phyloP scores from a whole-genome alignment of 2,888 invertebrate species.

The Oligia fasciuncula region DNA sequence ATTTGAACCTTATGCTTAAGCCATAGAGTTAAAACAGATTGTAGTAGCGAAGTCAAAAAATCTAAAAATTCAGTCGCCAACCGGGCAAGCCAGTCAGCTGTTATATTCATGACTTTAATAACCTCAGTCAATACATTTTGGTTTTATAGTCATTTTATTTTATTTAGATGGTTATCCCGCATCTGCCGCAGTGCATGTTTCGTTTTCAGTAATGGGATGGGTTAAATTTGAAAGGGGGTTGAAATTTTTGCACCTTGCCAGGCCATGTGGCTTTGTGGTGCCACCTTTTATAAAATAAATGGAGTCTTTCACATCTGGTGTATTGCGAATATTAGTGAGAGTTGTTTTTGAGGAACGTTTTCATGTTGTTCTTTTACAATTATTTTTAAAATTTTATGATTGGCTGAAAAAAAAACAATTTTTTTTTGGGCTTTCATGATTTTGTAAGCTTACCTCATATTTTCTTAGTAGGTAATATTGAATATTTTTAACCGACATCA shows the following conservation, averaged over 20 bases:
- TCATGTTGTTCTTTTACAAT: background rate
- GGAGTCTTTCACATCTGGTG: constrained; percentile 35
- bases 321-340: constrained; percentile 15
- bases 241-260: constrained; percentile 55
- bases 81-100: constrained; percentile 5
- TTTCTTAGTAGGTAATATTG: background rate
- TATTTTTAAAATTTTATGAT: background rate
- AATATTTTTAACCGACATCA: background rate
- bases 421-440: background rate
- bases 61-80: background rate
- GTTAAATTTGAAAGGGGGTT: constrained; percentile 44
- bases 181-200: constrained; percentile 41
- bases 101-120: background rate
- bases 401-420: background rate
- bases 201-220: constrained; percentile 39
- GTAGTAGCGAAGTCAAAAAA: background rate
- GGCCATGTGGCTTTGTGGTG: constrained; percentile 46
- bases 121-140: constrained; percentile 34
- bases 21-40: too few species aligned
- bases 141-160: constrained; percentile 32
- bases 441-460: background rate
- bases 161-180: constrained; percentile 40
- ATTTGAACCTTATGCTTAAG: too few species aligned
- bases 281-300: constrained; percentile 47
- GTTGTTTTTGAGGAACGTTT: background rate